Conservation (phyloP, 2,888 invertebrate genomes). For the Mythimna albipuncta region DNA sequence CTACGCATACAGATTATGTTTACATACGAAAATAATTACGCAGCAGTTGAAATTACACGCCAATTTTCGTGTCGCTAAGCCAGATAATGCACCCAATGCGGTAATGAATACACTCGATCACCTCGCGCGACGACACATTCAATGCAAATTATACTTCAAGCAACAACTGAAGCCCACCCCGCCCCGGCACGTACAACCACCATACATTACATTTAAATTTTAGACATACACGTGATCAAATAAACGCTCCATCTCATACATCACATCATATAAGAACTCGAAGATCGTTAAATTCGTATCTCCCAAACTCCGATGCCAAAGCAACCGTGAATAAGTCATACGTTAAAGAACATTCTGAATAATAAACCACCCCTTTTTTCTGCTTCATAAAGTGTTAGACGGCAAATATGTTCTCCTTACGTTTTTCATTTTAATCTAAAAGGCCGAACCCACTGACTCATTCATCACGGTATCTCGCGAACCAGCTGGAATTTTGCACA, state of each 20-base stretch:
- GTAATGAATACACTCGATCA: slow-evolving; percentile 55
- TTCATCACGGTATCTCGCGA: slow-evolving; percentile 68
- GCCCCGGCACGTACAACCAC: slow-evolving; percentile 46
- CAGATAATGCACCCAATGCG: slow-evolving; percentile 13
- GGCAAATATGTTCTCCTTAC: slow-evolving; percentile 58
- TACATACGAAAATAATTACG: neutral
- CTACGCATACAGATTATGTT: neutral
- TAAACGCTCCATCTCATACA: slow-evolving; percentile 43
- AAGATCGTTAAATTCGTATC: slow-evolving; percentile 17
- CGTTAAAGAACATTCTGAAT: slow-evolving; percentile 57
- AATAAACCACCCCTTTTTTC: slow-evolving; percentile 62
- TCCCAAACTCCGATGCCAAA: slow-evolving; percentile 23
- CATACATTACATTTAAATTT: slow-evolving; percentile 55
- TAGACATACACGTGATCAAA: slow-evolving; percentile 36
- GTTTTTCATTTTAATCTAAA: slow-evolving; percentile 70
- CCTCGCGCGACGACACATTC: slow-evolving; percentile 64
- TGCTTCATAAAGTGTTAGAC: slow-evolving; percentile 67
- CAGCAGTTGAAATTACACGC: slow-evolving; percentile 15
- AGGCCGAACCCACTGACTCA: slow-evolving; percentile 64
- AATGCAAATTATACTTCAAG: slow-evolving; percentile 72
- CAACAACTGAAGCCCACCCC: slow-evolving; percentile 50
- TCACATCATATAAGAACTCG: slow-evolving; percentile 6
- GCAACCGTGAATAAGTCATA: slow-evolving; percentile 49
- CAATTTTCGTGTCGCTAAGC: slow-evolving; percentile 33
- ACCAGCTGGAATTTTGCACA: slow-evolving; percentile 63